phyloP scores from a whole-genome alignment of 2,113 vertebrate genomes.

The Marmota monax region DNA sequence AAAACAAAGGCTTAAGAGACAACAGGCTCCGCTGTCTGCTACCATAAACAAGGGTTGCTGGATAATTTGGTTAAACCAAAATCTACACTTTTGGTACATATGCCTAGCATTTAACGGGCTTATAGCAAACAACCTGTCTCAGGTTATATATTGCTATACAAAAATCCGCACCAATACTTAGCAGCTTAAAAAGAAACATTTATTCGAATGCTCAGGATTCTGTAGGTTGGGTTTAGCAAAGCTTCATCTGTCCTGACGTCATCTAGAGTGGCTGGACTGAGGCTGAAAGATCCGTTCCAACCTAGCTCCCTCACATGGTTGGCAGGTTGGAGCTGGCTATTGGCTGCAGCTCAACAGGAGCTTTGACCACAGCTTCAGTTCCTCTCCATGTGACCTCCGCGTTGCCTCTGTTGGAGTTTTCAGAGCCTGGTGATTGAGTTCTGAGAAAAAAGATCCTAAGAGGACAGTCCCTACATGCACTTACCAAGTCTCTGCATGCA shows the following conservation, averaged over 20 bases:
- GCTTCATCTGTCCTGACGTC: not conserved
- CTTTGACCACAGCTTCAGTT: not conserved
- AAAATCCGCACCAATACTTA: not conserved
- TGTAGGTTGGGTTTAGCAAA: not conserved
- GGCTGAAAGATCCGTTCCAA: not conserved
- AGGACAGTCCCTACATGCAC: not conserved
- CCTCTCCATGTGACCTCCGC: not conserved
- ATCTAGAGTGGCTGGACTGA: not conserved
- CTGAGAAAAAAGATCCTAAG: not conserved
- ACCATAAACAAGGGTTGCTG: not conserved
- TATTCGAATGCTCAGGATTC: not conserved
- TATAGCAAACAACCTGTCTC: conserved; percentile 1
- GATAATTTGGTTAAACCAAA: not conserved
- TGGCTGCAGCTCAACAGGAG: not conserved
- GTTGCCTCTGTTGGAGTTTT: not conserved
- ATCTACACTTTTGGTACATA: not conserved
- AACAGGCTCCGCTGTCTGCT: not conserved
- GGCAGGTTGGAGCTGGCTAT: not conserved
- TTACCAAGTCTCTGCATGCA: not conserved
- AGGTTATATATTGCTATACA: not conserved
- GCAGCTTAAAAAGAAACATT: not conserved
- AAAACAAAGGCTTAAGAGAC: not conserved
- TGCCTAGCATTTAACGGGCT: not conserved
- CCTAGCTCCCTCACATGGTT: not conserved
- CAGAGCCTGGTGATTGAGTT: not conserved